Evolutionary conservation across 2,113 vertebrate genomes (phyloP).

Genomic region (Stegastes partitus): DNA sequence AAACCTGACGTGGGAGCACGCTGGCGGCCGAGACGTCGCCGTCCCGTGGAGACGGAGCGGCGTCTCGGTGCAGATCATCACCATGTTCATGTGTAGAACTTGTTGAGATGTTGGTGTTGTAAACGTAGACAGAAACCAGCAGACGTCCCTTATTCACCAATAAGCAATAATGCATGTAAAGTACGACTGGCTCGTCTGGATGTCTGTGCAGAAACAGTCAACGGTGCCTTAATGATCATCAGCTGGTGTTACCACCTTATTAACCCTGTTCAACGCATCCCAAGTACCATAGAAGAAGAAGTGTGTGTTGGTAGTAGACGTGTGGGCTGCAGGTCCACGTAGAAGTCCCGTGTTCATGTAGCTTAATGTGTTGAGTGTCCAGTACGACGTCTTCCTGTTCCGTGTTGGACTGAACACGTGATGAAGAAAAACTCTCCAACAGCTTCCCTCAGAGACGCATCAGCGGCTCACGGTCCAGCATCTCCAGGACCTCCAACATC

Average conservation of each 20-base stretch:
- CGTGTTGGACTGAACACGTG: constrained; percentile 19
- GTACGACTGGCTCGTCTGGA: constrained; percentile 7
- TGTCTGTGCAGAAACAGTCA: constrained; percentile 48
- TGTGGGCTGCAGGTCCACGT: constrained; percentile 17
- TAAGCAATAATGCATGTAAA: constrained; percentile 79
- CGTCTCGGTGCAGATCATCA: background rate
- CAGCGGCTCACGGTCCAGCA: no score
- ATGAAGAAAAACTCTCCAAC: constrained; percentile 1
- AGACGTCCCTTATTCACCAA: constrained; percentile 22
- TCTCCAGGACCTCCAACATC: no score
- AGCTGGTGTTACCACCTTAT: constrained; percentile 7
- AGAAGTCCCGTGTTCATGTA: constrained; percentile 46
- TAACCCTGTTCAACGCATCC: constrained; percentile 25
- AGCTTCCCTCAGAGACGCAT: constrained; percentile 6
- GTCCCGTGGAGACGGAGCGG: no score
- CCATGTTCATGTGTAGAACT: background rate
- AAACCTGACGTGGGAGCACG: no score
- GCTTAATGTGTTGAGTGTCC: constrained; percentile 70
- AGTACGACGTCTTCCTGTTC: constrained; percentile 67
- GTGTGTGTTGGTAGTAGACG: constrained; percentile 9
- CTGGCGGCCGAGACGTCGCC: no score
- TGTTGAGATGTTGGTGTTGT: background rate
- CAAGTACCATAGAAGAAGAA: constrained; percentile 29
- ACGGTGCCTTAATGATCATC: constrained; percentile 82
- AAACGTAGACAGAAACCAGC: constrained; percentile 32